phyloP scores from a whole-genome alignment of 2,113 vertebrate species.

The Oriolus oriolus region DNA sequence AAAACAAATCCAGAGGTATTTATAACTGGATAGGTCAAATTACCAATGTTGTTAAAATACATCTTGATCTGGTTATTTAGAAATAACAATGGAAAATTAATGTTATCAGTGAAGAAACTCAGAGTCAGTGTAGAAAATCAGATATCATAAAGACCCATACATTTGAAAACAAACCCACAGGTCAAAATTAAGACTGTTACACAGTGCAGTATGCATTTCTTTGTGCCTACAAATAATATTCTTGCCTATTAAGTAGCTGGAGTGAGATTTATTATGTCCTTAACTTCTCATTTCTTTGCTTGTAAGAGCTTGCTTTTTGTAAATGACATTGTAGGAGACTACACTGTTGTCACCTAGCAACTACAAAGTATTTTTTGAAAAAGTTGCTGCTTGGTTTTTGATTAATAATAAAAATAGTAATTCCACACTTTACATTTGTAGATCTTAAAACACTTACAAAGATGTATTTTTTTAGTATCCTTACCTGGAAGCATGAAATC shows the following conservation, averaged over 20 bases:
- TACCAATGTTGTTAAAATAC: background rate
- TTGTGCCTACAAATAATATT: background rate
- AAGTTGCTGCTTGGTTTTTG: background rate
- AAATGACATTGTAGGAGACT: background rate
- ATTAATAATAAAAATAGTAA: background rate
- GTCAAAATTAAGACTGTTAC: background rate
- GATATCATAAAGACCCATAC: background rate
- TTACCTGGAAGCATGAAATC: background rate
- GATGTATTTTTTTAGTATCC: background rate
- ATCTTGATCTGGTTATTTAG: background rate
- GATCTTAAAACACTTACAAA: background rate
- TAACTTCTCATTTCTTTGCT: conserved; percentile 18
- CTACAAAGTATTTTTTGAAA: background rate
- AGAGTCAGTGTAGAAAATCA: background rate
- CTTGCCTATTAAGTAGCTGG: background rate
- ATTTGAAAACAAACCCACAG: background rate
- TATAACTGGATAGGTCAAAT: background rate
- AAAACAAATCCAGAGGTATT: background rate
- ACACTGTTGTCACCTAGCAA: conserved; percentile 32
- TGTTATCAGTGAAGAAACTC: background rate
- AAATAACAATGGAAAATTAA: background rate
- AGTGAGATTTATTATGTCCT: background rate
- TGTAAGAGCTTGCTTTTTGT: background rate
- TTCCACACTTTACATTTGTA: background rate
- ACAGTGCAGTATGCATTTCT: background rate